Evolutionary conservation across 2,888 invertebrate species (phyloP).

Genomic region (Tiliacea aurago): DNA sequence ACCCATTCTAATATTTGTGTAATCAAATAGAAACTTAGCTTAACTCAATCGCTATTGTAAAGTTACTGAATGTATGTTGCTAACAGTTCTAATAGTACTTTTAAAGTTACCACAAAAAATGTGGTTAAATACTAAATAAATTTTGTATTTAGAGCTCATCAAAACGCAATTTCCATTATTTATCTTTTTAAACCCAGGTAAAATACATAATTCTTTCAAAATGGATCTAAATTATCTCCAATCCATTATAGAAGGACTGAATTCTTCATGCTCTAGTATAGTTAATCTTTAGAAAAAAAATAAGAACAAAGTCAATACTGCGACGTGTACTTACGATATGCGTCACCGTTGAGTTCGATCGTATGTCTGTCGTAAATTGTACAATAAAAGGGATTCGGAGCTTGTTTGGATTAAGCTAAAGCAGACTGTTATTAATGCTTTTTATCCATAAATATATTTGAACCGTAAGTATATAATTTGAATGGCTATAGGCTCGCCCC

Average conservation of each 20-base stretch:
- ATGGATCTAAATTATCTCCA: conserved; percentile 23
- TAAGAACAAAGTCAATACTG: conserved; percentile 35
- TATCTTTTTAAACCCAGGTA: conserved; percentile 11
- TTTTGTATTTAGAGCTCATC: conserved; percentile 32
- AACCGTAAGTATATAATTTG: conserved; percentile 46
- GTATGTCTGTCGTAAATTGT: conserved; percentile 24
- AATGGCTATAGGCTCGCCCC: conserved; percentile 4
- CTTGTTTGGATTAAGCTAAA: conserved; percentile 28
- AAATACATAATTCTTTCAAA: conserved; percentile 15
- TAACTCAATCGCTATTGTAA: conserved; percentile 20
- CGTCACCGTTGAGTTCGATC: not conserved
- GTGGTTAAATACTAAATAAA: conserved; percentile 11
- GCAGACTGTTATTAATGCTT: conserved; percentile 32
- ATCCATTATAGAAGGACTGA: conserved; percentile 46
- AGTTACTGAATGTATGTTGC: conserved; percentile 10
- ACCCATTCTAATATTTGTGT: conserved; percentile 8
- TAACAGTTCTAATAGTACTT: not conserved
- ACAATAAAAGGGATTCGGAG: conserved; percentile 24
- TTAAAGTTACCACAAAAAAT: conserved; percentile 4
- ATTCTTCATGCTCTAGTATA: conserved; percentile 30
- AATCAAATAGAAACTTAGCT: conserved; percentile 8
- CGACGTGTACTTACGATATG: not conserved
- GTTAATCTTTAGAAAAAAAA: conserved; percentile 22
- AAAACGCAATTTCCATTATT: conserved; percentile 21
- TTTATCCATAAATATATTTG: conserved; percentile 30